phyloP scores from a whole-genome alignment of 2,797 vertebrate species.

The Scomberomorus guttatus region DNA sequence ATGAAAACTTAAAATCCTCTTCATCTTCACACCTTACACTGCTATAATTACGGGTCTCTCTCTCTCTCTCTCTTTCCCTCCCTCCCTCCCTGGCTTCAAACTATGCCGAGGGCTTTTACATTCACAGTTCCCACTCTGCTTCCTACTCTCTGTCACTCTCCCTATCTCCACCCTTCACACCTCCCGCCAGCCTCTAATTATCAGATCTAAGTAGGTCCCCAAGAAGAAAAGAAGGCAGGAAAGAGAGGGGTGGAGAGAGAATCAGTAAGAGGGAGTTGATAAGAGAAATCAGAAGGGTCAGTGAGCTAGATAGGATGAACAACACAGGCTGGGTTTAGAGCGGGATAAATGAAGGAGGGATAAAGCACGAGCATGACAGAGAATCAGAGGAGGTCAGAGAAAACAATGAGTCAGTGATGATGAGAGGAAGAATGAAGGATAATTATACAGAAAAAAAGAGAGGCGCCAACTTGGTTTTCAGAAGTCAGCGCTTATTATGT shows the following conservation, averaged over 20 bases:
- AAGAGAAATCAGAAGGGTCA: constrained; percentile 63
- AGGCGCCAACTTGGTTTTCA: constrained; percentile 42
- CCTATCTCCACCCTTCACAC: constrained; percentile 76
- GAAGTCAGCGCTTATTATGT: constrained; percentile 45
- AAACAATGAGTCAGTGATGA: constrained; percentile 60
- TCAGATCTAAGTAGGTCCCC: constrained; percentile 79
- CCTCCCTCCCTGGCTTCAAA: constrained; percentile 62
- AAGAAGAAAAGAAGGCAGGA: constrained; percentile 61
- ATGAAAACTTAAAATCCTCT: constrained; percentile 71
- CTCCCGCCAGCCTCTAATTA: constrained; percentile 81
- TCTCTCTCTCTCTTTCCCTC: constrained; percentile 34
- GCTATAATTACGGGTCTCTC: constrained; percentile 73
- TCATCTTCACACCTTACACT: constrained; percentile 76
- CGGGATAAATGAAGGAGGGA: constrained; percentile 45
- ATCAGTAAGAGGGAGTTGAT: constrained; percentile 42
- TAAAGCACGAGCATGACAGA: constrained; percentile 20
- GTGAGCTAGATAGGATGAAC: constrained; percentile 33
- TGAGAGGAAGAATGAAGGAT: constrained; percentile 31
- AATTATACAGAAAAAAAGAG: constrained; percentile 39
- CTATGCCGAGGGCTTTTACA: constrained; percentile 78
- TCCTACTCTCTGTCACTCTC: constrained; percentile 75
- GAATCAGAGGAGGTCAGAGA: constrained; percentile 46
- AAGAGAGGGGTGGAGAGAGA: constrained; percentile 39
- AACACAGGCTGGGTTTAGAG: constrained; percentile 25
- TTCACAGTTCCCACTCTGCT: constrained; percentile 74